These are phyloP conservation scores for Rotaria socialis DNA, from an alignment of 2,888 invertebrate genomes.

Conservation along the genomic window DNA sequence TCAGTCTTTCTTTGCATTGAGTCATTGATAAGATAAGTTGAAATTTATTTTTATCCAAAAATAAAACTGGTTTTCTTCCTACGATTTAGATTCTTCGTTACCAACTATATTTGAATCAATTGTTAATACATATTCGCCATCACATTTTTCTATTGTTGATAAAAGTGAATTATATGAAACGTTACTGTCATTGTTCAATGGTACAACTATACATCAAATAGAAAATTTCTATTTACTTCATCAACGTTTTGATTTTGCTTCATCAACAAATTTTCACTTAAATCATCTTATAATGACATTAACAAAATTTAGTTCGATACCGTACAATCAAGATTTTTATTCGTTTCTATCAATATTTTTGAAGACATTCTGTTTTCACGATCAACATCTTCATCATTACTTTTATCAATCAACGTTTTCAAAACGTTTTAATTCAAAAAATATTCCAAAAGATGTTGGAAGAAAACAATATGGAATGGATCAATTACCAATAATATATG, in stretches of 20 bases:
- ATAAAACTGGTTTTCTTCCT: too few species aligned
- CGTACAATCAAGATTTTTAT: constrained; percentile 15
- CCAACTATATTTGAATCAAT: not conserved
- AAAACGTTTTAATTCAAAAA: not conserved
- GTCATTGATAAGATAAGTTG: too few species aligned
- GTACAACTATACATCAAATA: not conserved
- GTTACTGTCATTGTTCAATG: not conserved
- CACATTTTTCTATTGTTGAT: not conserved
- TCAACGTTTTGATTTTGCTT: constrained; percentile 17
- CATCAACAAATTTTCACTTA: not conserved
- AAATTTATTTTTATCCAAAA: too few species aligned
- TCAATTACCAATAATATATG: not conserved
- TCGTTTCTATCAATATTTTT: not conserved
- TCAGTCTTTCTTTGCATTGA: too few species aligned
- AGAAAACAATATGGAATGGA: constrained; percentile 25
- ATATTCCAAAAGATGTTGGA: not conserved
- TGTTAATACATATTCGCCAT: not conserved
- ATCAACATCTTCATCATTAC: not conserved
- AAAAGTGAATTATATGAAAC: not conserved
- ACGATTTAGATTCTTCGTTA: not conserved
- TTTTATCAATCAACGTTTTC: not conserved
- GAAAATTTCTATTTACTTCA: constrained; percentile 12
- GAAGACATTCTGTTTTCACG: not conserved
- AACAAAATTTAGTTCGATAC: constrained; percentile 13
- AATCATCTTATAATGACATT: constrained; percentile 12